A percentile compares a stretch with the other conserved stretches of the same genome.
Evolutionary conservation across 1,140 invertebrate genomes (phyloP).

Genomic region (Mercenaria mercenaria): DNA sequence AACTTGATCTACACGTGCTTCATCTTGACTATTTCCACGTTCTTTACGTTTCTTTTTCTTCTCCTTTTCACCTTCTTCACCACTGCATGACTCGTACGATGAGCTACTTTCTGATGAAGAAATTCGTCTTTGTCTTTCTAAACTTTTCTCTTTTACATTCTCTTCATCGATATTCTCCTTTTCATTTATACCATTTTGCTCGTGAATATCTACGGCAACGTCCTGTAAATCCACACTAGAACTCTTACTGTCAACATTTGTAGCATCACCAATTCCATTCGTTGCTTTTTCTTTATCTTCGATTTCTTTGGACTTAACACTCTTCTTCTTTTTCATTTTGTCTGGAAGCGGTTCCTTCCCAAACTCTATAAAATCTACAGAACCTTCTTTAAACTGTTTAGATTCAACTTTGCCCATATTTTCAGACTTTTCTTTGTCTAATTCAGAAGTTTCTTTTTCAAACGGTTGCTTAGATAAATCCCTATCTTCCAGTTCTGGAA

Average conservation of each 20-base stretch:
- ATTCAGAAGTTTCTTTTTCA: background rate
- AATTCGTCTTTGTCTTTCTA: background rate
- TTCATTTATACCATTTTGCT: background rate
- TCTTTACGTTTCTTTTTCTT: background rate
- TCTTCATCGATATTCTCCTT: background rate
- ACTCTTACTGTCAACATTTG: background rate
- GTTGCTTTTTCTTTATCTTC: background rate
- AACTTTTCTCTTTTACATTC: background rate
- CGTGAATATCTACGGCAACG: background rate
- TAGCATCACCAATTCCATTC: background rate
- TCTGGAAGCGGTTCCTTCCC: slow-evolving; percentile 10
- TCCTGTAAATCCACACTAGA: background rate
- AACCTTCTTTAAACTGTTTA: slow-evolving; percentile 10
- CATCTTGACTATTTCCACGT: background rate
- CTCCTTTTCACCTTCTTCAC: background rate
- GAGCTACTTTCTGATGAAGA: slow-evolving; percentile 33
- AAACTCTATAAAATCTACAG: background rate
- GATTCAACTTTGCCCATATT: slow-evolving; percentile 42
- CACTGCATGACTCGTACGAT: background rate
- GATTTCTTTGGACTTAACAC: background rate
- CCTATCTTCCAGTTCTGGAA: slow-evolving; percentile 10
- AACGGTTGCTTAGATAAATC: slow-evolving; percentile 5
- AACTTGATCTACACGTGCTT: background rate
- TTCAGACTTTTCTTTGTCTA: slow-evolving; percentile 9
- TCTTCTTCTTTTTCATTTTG: background rate